Percentiles rank a stretch among this genome's conserved stretches.
These are phyloP conservation scores for Tricholauxania praeusta DNA, from an alignment of 2,888 invertebrate genomes.

Conservation along the genomic window DNA sequence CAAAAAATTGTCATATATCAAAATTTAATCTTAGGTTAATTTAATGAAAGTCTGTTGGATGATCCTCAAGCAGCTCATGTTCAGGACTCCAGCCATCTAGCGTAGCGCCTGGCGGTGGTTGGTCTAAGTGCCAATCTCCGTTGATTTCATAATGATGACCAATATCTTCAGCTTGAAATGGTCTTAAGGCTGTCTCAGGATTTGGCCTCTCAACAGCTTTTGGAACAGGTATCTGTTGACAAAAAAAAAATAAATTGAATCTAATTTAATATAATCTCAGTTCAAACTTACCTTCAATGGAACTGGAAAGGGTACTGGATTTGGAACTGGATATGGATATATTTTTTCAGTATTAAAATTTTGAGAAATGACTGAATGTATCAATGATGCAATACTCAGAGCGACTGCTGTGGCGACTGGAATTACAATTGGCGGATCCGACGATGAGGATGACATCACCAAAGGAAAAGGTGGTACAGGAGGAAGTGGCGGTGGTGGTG, in stretches of 20 bases:
- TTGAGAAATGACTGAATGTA: slow-evolving; percentile 48
- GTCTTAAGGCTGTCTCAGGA: slow-evolving; percentile 14
- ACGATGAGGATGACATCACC: slow-evolving; percentile 39
- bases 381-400: slow-evolving; percentile 47
- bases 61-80: slow-evolving; percentile 15
- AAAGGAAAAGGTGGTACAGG: slow-evolving; percentile 27
- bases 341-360: slow-evolving; percentile 48
- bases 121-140: too few relatives aligned
- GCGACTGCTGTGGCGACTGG: slow-evolving; percentile 50
- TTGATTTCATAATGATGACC: background rate
- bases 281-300: slow-evolving; percentile 41
- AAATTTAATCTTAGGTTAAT: background rate
- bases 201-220: slow-evolving; percentile 7
- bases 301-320: slow-evolving; percentile 46
- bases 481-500: slow-evolving; percentile 34
- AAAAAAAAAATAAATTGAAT: background rate
- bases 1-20: too few relatives aligned
- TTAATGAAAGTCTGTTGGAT: background rate
- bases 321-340: slow-evolving; percentile 46
- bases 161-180: slow-evolving; percentile 2
- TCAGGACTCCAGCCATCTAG: slow-evolving; percentile 15
- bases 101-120: too few relatives aligned
- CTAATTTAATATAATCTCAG: too few relatives aligned
- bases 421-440: slow-evolving; percentile 43
- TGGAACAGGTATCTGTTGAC: slow-evolving; percentile 11